Evolutionary conservation across 2,888 invertebrate genomes (phyloP), one percentile per base, ranked within the genome.

Genomic region (Mechanitis messenoides): DNA sequence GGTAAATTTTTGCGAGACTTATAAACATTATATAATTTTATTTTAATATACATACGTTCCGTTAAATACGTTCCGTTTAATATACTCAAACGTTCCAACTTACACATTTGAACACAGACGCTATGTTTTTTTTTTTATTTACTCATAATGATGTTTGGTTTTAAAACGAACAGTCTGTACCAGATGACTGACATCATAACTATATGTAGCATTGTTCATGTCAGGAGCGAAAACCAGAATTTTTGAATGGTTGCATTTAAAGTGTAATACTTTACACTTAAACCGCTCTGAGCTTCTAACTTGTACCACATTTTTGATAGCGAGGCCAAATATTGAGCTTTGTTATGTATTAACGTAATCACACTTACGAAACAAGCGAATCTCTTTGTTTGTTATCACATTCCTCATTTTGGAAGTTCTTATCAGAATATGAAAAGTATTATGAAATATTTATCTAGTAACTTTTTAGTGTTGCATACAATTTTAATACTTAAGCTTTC

Each of bases 311-410:
- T 53, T 68, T 20, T 64, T 69, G 64, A 70, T 69, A 69, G 64
- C 63, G 47, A 68, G 70, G 71, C 66, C 68, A 78, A 76, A 72
- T 71, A 71, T 77, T 77, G 74, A 76, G 75, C 73, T 78, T 68
- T 77, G 79, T 81, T 78, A 77, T 65, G 68, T 69, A 76, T 78
- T 76, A 75, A 76, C 78, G 78, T 78, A 79, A 81, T 77, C 69
- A 65, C 75, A 76, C 78, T 85, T 84, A 83, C 79, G 80, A 80
- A 83, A 85, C 71, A 63, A 66, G 78, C 75, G 74, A 79, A 81
- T 80, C 72, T 73, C 65, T 68, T 61, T 80, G 80, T 84, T 81
- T 81, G 70, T 67, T 69, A 70, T 62, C 55, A 70, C 78, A 80
- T 82, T 77, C 77, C 54, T 53, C 55, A 57, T 67, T 68, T 68